Evolutionary conservation across 1,140 invertebrate genomes (phyloP).

Genomic region (Mylabris phalerata): DNA sequence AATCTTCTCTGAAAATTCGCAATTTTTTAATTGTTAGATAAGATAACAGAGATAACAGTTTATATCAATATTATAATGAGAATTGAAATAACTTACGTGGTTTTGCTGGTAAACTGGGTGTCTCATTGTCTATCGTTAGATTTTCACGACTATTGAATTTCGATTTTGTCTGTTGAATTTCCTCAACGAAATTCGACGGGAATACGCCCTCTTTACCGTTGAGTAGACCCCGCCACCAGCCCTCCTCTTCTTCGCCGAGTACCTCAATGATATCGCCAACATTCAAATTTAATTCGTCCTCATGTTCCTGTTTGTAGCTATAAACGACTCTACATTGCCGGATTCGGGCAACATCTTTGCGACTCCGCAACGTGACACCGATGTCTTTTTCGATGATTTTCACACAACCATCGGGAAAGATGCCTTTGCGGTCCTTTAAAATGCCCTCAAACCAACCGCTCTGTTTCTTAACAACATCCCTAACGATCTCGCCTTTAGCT

Average conservation of each 20-base stretch:
- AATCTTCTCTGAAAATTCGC: constrained; percentile 31
- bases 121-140: constrained; percentile 23
- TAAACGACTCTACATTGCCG: constrained; percentile 78
- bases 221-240: constrained; percentile 81
- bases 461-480: constrained; percentile 70
- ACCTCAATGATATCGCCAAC: constrained; percentile 85
- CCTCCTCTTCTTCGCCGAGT: constrained; percentile 81
- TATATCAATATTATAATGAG: not conserved
- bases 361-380: constrained; percentile 24
- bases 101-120: constrained; percentile 54
- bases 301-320: constrained; percentile 85
- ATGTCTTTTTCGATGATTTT: constrained; percentile 51
- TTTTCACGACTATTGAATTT: constrained; percentile 26
- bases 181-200: constrained; percentile 88
- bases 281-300: constrained; percentile 80
- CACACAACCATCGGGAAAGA: constrained; percentile 98
- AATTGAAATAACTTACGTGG: constrained; percentile 43
- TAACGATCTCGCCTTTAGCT: constrained; percentile 82
- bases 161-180: constrained; percentile 45
- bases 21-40: not conserved
- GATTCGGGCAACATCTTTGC: constrained; percentile 36
- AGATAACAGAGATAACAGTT: not conserved
- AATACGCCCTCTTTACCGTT: constrained; percentile 76
- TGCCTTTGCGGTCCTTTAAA: constrained; percentile 76
- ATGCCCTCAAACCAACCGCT: constrained; percentile 97